Evolutionary conservation across 2,113 vertebrate genomes (phyloP), one percentile per base, ranked within the genome.

Genomic region (Leptosomus discolor): DNA sequence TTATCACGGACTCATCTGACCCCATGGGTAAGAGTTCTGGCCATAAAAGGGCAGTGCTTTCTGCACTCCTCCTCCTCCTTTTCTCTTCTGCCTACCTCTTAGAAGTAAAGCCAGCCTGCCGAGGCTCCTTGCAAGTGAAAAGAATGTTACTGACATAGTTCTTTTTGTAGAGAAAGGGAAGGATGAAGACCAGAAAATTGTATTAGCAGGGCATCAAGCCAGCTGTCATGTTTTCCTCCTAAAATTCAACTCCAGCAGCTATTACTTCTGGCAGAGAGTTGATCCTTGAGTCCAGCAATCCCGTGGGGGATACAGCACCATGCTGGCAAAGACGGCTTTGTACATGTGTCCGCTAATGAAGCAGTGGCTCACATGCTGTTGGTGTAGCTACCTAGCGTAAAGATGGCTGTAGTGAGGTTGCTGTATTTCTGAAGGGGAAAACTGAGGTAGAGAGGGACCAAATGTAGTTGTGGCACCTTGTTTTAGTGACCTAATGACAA

Each of bases 1-100:
- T 99, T 96, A 99, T 99, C 97, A 99, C 99, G 0, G 99, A 99
- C 96, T 99, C 99, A 2, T 99, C 99, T 12, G 99, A 99, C 97
- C 99, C 99, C 88, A 99, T 99, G 85, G 99, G 99, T 99, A 88
- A 98, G 99, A 69, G 30, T 15, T 71, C 9, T 32, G n/a, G 24
- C 70, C 19, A 8, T 86, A 29, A 54, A 91, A 71, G 60, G 36
- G 17, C 37, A 8, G 60, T 75, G 45, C 30, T 84, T 80, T 74
- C n/a, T 54, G 50, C 34, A 6, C 4, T 43, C 12, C 6, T 29
- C 41, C 24, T 29, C 41, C 24, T 76, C 23, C 27, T 65, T 53
- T 53, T 65, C 50, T 19, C 8, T 63, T 68, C 65, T 34, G 29
- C 41, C 11, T 82, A 2, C 41, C 26, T 76, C 54, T 82, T 89